A percentile compares a stretch with the other conserved stretches of the same genome.
Conservation (phyloP, 2,797 vertebrate genomes). For the Crotalus adamanteus region DNA sequence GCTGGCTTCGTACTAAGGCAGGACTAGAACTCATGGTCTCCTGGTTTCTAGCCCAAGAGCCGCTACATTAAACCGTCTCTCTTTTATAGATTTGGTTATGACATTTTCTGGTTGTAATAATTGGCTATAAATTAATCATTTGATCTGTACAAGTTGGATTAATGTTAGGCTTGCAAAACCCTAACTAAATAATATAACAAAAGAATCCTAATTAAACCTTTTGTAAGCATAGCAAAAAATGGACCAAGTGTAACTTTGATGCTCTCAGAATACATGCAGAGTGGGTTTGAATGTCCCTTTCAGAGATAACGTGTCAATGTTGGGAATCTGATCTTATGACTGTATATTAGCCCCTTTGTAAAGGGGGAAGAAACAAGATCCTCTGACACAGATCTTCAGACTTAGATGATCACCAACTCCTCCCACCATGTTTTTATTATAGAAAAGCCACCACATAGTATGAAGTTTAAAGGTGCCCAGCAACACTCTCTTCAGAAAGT, state of each 20-base stretch:
- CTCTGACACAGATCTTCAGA: not conserved
- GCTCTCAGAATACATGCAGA: not conserved
- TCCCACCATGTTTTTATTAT: not conserved
- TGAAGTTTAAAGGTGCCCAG: not conserved
- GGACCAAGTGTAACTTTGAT: not conserved
- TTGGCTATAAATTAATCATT: not conserved
- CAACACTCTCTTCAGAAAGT: not conserved
- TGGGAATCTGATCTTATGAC: not conserved
- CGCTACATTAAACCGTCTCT: not conserved
- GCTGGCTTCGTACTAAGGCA: not conserved
- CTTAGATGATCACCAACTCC: not conserved
- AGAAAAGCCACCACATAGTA: not conserved
- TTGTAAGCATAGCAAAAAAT: not conserved
- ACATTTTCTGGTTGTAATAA: not conserved
- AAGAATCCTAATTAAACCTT: not conserved
- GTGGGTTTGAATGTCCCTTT: not conserved
- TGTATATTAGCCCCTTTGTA: not conserved
- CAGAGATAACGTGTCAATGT: not conserved
- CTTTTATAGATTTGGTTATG: not conserved
- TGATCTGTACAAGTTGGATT: not conserved
- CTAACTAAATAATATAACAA: not conserved
- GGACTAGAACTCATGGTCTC: not conserved
- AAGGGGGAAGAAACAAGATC: not conserved
- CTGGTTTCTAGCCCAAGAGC: not conserved
- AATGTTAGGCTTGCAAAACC: not conserved